phyloP scores from a whole-genome alignment of 2,113 vertebrate species.

The Mola mola region DNA sequence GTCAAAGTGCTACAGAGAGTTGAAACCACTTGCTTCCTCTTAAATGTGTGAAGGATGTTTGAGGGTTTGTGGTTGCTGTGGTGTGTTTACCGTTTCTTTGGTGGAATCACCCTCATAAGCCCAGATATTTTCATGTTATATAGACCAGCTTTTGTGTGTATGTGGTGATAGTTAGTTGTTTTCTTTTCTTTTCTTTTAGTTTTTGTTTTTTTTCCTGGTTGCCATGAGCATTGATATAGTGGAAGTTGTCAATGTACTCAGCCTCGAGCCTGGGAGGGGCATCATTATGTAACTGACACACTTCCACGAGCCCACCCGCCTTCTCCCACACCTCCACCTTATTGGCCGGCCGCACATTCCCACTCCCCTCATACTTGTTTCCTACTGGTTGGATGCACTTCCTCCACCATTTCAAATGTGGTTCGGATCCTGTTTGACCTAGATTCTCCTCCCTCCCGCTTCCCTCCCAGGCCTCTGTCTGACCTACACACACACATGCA shows the following conservation, averaged over 20 bases:
- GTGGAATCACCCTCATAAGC: background rate
- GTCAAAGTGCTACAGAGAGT: background rate
- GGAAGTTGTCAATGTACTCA: slow-evolving; percentile 15
- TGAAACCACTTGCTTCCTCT: slow-evolving; percentile 6
- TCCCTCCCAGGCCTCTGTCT: slow-evolving; percentile 30
- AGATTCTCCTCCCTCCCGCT: slow-evolving; percentile 48
- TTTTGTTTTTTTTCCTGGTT: background rate
- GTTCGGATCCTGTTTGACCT: slow-evolving; percentile 72
- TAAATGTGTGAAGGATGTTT: background rate
- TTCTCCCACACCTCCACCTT: background rate
- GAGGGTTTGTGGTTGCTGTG: background rate
- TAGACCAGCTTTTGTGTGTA: background rate
- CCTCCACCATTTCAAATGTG: slow-evolving; percentile 72
- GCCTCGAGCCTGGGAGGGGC: slow-evolving; percentile 45
- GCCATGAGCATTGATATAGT: background rate
- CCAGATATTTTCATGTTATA: background rate
- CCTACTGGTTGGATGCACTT: slow-evolving; percentile 68
- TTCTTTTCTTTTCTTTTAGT: background rate
- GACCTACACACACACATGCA: slow-evolving; percentile 12
- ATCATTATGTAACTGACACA: slow-evolving; percentile 81
- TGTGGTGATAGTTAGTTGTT: background rate
- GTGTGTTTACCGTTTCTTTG: background rate
- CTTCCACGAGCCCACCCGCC: slow-evolving; percentile 54
- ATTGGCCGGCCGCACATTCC: slow-evolving; percentile 61
- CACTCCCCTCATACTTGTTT: slow-evolving; percentile 32